These are phyloP conservation scores for Solea solea DNA, from an alignment of 2,113 vertebrate species.

Conservation along the genomic window DNA sequence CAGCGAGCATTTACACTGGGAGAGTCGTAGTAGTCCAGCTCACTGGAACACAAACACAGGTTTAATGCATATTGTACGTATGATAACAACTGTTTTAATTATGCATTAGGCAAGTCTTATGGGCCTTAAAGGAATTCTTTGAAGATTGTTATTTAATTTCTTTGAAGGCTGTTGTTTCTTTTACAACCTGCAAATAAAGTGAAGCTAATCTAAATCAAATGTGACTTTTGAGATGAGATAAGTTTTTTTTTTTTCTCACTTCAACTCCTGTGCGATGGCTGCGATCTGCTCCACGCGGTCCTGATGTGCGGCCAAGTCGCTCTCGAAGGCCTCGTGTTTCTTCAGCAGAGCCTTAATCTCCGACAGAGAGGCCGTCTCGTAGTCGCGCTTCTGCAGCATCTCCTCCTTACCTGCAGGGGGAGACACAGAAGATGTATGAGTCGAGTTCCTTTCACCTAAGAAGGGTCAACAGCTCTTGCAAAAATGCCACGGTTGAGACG, in stretches of 20 bases:
- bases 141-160: neutral
- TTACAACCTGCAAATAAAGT: neutral
- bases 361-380: conserved; percentile 92
- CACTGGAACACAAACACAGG: conserved; percentile 77
- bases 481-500: neutral
- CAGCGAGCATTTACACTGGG: conserved; percentile 96
- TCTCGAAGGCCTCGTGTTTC: conserved; percentile 99
- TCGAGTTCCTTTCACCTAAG: neutral
- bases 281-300: conserved; percentile 98
- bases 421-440: neutral
- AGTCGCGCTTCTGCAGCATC: conserved; percentile 93
- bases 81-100: neutral
- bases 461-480: neutral
- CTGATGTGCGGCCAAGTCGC: conserved; percentile 97
- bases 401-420: conserved; percentile 90
- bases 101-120: too few relatives aligned
- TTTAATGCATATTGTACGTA: neutral
- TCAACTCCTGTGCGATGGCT: conserved; percentile 97
- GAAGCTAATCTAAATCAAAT: neutral
- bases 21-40: conserved; percentile 98
- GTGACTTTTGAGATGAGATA: too few relatives aligned
- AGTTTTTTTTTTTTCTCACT: conserved; percentile 84
- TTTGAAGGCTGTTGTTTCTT: too few relatives aligned
- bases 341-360: conserved; percentile 98
- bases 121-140: neutral